Evolutionary conservation across 2,797 vertebrate species (phyloP).

Genomic region (Lindbergichthys nudifrons): DNA sequence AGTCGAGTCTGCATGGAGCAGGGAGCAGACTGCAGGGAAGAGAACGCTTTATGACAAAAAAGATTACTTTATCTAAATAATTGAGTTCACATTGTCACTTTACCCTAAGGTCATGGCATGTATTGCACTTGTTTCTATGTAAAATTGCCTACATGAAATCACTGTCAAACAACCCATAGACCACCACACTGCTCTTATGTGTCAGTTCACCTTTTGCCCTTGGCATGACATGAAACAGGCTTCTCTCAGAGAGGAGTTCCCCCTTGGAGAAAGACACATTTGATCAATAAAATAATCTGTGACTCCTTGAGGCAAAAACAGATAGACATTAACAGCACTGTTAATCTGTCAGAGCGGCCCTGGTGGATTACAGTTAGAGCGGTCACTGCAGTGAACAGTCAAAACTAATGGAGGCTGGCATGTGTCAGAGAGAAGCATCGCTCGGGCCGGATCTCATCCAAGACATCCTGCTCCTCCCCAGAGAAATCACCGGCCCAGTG

Average conservation of each 20-base stretch:
- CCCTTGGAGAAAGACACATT: conserved; percentile 39
- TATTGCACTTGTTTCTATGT: conserved; percentile 5
- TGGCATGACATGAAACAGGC: conserved; percentile 44
- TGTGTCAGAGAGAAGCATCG: conserved; percentile 70
- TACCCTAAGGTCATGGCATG: not conserved
- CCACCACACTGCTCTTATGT: conserved; percentile 5
- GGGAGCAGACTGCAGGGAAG: conserved; percentile 18
- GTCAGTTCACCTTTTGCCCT: conserved; percentile 33
- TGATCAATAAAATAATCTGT: conserved; percentile 57
- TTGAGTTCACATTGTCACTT: conserved; percentile 4
- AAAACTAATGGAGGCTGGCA: conserved; percentile 78
- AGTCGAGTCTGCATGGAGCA: not conserved
- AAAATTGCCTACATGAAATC: conserved; percentile 6
- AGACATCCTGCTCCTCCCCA: conserved; percentile 60
- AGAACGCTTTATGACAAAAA: not conserved
- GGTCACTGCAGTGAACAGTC: conserved; percentile 61
- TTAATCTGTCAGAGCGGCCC: conserved; percentile 60
- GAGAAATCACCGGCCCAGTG: conserved; percentile 66
- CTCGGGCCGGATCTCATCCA: conserved; percentile 61
- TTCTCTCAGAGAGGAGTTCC: conserved; percentile 19
- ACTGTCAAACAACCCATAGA: conserved; percentile 9
- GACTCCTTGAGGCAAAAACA: conserved; percentile 39
- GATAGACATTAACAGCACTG: conserved; percentile 60
- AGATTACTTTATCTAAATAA: not conserved
- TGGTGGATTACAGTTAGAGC: conserved; percentile 59